Conservation (phyloP, 2,113 vertebrate species). For the Pseudopodoces humilis region DNA sequence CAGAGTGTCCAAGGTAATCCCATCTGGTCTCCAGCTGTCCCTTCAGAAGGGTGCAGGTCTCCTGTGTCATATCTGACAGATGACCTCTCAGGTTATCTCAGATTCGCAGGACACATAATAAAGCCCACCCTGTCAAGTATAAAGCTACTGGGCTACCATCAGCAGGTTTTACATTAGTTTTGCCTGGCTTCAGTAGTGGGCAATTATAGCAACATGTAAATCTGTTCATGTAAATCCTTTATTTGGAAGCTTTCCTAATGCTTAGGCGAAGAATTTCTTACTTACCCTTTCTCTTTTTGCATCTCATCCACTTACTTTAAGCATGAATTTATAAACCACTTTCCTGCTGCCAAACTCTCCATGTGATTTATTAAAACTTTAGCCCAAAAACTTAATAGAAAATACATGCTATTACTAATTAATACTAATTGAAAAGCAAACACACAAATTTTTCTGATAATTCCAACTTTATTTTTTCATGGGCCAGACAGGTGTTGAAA, state of each 20-base stretch:
- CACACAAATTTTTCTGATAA: neutral
- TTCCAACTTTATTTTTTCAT: neutral
- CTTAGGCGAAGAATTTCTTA: neutral
- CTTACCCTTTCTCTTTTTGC: neutral
- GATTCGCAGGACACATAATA: neutral
- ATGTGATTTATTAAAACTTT: neutral
- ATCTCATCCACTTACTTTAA: neutral
- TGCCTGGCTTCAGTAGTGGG: neutral
- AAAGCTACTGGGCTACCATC: neutral
- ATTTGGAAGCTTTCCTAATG: neutral
- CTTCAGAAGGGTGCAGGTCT: neutral
- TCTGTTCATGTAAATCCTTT: neutral
- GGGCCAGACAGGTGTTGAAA: neutral
- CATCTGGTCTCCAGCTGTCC: neutral
- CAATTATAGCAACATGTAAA: neutral
- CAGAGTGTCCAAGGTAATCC: neutral
- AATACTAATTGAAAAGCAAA: neutral
- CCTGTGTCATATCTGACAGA: neutral
- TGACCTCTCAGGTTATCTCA: neutral
- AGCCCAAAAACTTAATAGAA: neutral
- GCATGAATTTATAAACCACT: neutral
- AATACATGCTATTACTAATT: neutral
- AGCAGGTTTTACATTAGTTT: neutral
- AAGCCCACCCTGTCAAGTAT: neutral
- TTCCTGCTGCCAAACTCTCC: neutral